Base-by-base conservation (phyloP, 1,140 invertebrate genomes). In the Calliphora vicina region DNA sequence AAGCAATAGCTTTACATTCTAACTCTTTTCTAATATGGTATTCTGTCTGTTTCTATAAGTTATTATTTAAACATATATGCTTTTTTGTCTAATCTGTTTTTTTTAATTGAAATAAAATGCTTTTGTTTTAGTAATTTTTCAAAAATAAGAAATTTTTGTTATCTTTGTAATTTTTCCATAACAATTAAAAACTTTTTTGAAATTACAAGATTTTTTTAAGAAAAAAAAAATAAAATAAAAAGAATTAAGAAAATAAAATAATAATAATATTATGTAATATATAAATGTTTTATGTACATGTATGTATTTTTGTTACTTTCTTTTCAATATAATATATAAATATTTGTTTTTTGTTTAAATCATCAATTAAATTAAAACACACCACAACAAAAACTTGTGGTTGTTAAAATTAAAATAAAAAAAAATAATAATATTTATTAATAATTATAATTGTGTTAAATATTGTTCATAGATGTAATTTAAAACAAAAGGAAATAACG, bases 301-400 rank as follows among this genome's bases (percentile, higher is more conserved):
- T 67, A 61, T 61, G 43, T 80, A 80, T 80, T 84, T 80, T 87
- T 87, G 17, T 67, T 67, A 23, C n/a, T 67, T 23, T 67, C 23
- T 67, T 67, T 67, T 23, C 9, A 67, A 67, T 67, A 23, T 67
- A 67, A 23, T 25, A 23, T 67, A 67, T 67, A 67, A 23, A 23
- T 67, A 67, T 25, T 25, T 67, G n/a, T 67, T 67, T 9, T 23
- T 67, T 67, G 1, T 25, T 67, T 20, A 8, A 67, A 67, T 67
- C n/a, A 67, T 67, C 61, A 67, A 12, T 67, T 57, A 76, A 35
- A 42, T 76, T 17, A 42, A 76, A 78, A 78, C n/a, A 78, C 29
- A 78, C 35, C 74, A 78, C 74, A 78, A 78, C 43, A 45, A 78
- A 78, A 78, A 78, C 9, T 78, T 78, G 74, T 78, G 74, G 35